Evolutionary conservation across 2,888 invertebrate genomes (phyloP), one percentile per base, ranked within the genome.

Genomic region (Drosophila kanekoi): DNA sequence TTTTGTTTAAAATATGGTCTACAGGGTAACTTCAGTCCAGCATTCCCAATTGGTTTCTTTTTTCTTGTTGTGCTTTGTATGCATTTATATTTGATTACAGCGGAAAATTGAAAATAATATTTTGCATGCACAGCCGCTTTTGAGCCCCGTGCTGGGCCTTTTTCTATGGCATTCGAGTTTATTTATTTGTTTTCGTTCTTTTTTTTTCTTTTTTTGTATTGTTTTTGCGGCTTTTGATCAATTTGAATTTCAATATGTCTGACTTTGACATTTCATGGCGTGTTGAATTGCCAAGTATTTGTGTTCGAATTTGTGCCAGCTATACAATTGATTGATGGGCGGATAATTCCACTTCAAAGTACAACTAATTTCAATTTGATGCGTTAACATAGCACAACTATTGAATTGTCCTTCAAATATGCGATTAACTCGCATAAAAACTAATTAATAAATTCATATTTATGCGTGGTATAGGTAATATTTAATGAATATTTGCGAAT

Each of bases 171-270:
- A 44, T 52, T 54, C 58, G 40, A 44, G 41, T 56, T 37, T 45
- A 16, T 4, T 14, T 28, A 14, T 32, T 68, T 52, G n/a, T 43
- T 48, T 23, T 48, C 18, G 1, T 18, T 18, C 18, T 18, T 2
- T 18, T 18, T 37, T 2, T 4, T 18, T 18, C 32, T 2, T 4
- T 16, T 23, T 38, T 47, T 23, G 47, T 20, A 20, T 72, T 63
- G 40, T 47, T 54, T 47, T 53, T 51, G 32, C 32, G 32, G 45
- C 43, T 56, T 48, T 75, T 73, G 52, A 70, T 57, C 57, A 57
- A 49, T 18, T 58, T 71, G 76, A 71, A 76, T 76, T 74, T 76
- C 65, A 71, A 74, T 74, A 71, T 76, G 70, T 33, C 64, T 70
- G 70, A 54, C 48, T 18, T 48, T 74, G 57, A 61, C 59, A 64